phyloP scores from a whole-genome alignment of 2,888 invertebrate species.

The Yponomeuta malinellus region DNA sequence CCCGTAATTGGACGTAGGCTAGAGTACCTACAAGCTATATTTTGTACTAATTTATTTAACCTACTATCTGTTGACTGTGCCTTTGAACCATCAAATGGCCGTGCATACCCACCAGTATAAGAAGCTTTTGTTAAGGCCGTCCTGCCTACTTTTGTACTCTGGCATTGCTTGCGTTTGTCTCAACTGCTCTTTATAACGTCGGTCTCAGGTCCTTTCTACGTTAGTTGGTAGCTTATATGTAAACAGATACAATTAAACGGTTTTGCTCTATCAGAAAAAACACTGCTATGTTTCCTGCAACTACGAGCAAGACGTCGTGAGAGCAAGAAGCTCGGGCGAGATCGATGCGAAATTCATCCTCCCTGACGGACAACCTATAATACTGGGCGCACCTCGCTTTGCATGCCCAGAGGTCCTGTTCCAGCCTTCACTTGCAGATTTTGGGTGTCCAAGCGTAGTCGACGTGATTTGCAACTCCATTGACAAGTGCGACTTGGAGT shows the following conservation, averaged over 20 bases:
- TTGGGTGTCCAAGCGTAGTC: slow-evolving; percentile 85
- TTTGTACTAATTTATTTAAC: no score
- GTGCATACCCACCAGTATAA: no score
- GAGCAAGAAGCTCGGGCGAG: slow-evolving; percentile 61
- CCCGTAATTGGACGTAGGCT: no score
- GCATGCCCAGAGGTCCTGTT: slow-evolving; percentile 89
- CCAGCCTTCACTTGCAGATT: slow-evolving; percentile 86
- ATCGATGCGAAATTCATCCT: slow-evolving; percentile 87
- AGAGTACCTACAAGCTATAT: no score
- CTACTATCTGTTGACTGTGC: no score
- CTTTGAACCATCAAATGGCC: no score
- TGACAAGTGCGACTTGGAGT: slow-evolving; percentile 81
- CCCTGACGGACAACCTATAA: slow-evolving; percentile 88
- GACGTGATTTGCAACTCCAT: slow-evolving; percentile 78
- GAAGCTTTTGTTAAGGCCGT: no score
- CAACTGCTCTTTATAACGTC: no score
- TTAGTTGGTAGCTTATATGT: no score
- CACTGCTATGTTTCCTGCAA: slow-evolving; percentile 45
- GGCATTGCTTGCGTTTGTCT: no score
- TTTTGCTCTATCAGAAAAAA: slow-evolving; percentile 37
- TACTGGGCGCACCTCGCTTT: slow-evolving; percentile 88
- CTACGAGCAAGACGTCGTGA: slow-evolving; percentile 26
- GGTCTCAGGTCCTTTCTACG: no score
- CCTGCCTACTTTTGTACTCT: no score
- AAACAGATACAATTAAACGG: neutral